Percentiles rank a stretch among this genome's conserved stretches.
Evolutionary conservation across 30 jellyfish, hydroid and myxozoan species (phyloP).

Genomic region (Haliclystus octoradiatus): DNA sequence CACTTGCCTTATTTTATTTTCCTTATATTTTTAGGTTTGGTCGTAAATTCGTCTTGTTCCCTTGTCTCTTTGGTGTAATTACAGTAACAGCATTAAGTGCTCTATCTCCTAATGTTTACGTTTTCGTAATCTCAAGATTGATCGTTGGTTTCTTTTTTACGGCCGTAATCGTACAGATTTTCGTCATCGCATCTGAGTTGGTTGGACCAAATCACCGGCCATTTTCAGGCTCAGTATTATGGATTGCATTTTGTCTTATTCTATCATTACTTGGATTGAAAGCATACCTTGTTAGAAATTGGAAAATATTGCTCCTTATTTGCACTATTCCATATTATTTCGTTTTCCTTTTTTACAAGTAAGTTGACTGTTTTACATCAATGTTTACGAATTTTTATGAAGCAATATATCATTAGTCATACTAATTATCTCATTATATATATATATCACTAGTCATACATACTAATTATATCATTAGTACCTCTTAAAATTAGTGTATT

Average conservation of each 20-base stretch:
- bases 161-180: conserved; percentile 46
- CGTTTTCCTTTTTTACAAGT: conserved; percentile 40
- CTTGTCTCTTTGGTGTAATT: conserved; percentile 23
- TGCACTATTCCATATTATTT: conserved; percentile 63
- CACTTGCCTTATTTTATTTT: no score
- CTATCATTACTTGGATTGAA: conserved; percentile 61
- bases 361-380: conserved; percentile 1
- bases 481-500: no score
- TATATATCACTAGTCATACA: no score
- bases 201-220: conserved; percentile 86
- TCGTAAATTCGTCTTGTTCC: conserved; percentile 42
- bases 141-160: conserved; percentile 69
- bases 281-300: conserved; percentile 59
- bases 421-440: no score
- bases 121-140: conserved; percentile 26
- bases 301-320: conserved; percentile 58
- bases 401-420: no score
- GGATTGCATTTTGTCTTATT: conserved; percentile 42
- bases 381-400: not conserved
- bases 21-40: conserved; percentile 62
- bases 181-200: conserved; percentile 47
- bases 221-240: conserved; percentile 53
- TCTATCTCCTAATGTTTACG: conserved; percentile 50
- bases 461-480: no score
- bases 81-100: conserved; percentile 33